Evolutionary conservation across 2,113 vertebrate genomes (phyloP), one percentile per base, ranked within the genome.

Genomic region (Sinocyclocheilus anophthalmus): DNA sequence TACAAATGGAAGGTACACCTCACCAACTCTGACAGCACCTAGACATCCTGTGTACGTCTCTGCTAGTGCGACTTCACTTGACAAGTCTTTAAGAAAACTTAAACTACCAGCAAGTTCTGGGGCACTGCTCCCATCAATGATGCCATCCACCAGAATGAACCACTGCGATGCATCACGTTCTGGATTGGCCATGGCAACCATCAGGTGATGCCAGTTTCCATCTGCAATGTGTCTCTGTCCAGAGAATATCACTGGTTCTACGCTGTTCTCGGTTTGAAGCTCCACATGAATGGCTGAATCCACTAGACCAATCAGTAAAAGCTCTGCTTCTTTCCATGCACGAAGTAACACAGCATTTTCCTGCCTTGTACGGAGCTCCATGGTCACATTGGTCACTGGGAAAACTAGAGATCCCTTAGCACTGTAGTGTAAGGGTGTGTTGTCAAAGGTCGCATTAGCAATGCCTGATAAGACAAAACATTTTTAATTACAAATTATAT

Each of bases 31-130:
- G 85, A 96, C 93, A 0, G 87, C 94, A 3, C 97, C 96, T 8
- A 99, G 86, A 91, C 98, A 99, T 83, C 98, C 98, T 0, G 93
- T 96, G 91, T 96, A 98, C 42, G 95, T 96, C 73, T 97, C 94
- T 0, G 95, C 96, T 1, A 99, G 2, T 0, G 91, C 76, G 1
- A 99, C 0, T 0, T 55, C 84, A 0, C 91, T 90, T 1, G 76
- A 86, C 53, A 86, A 85, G 57, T 92, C 90, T 18, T 92, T 95
- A 18, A 99, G 92, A 84, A 98, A 99, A 80, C 87, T 90, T 78
- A 98, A 26, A 89, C 75, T 94, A 0, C 94, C 94, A 0, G 96
- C 93, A 0, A 1, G 89, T 0, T 94, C 91, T 0, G 90, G 92
- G 5, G 13, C 16, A 76, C 97, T 96, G 22, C 92, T 95, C 12